Evolutionary conservation across 1,140 invertebrate genomes (phyloP), one percentile per base, ranked within the genome.

Genomic region (Acromyrmex echinatior): DNA sequence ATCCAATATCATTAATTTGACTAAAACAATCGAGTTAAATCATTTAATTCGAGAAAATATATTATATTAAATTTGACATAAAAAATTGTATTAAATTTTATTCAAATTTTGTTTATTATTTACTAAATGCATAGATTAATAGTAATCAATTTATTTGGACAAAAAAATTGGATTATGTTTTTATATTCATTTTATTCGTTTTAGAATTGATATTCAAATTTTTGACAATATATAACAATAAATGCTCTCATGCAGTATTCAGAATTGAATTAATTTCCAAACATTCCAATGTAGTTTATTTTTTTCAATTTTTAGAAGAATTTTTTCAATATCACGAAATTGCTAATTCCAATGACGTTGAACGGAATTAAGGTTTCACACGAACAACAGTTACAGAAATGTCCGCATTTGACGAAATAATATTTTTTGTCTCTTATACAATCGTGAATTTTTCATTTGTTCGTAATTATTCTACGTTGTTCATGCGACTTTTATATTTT

Each of bases 391-490:
- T 60, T 79, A 18, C 60, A 35, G 18, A 51, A 51, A 74, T 35
- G 28, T 18, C 18, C 0, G 49, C 14, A 4, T 74, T 16, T 49
- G 18, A 16, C 45, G 56, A 51, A 74, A 76, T 63, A 63, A 62
- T 49, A 84, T 84, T 84, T 45, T 73, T 58, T 14, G 16, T 49
- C 7, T 35, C 16, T 80, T 35, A 21, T 51, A n/a, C 70, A 39
- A 76, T 62, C 16, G 7, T 76, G 28, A 84, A 84, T 74, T 74
- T 84, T 62, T 62, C 51, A 58, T 60, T 58, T 12, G 21, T n/a
- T 60, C 9, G 49, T 84, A 84, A 84, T 76, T 84, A 74, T 74
- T 73, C 56, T 49, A 60, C 58, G 45, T 51, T 28, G 9, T 25
- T 71, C 10, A 25, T 73, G 7, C 16, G 18, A 49, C 9, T 84